These are phyloP conservation scores for Drosophila burlai DNA, from an alignment of 1,140 invertebrate species.

Conservation along the genomic window DNA sequence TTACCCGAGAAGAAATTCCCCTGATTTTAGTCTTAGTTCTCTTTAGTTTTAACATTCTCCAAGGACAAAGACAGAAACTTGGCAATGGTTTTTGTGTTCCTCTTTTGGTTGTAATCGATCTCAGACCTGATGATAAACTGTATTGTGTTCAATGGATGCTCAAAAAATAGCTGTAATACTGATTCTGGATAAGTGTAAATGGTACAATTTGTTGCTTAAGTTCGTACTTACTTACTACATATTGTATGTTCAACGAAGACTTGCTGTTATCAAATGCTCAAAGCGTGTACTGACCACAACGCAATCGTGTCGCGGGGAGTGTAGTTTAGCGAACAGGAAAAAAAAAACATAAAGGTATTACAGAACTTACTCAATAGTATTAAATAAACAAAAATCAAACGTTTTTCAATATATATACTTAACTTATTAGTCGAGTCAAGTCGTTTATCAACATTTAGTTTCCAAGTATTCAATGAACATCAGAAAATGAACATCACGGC, in stretches of 20 bases:
- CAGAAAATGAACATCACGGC: constrained; percentile 58
- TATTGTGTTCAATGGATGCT: constrained; percentile 73
- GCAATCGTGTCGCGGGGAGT: constrained; percentile 37
- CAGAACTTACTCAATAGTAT: constrained; percentile 72
- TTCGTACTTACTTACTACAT: constrained; percentile 16
- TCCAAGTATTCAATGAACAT: constrained; percentile 35
- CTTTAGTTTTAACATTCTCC: neutral
- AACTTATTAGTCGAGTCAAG: constrained; percentile 45
- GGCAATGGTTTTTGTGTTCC: constrained; percentile 39
- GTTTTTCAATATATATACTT: constrained; percentile 54
- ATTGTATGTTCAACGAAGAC: constrained; percentile 60
- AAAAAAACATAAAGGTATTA: constrained; percentile 38
- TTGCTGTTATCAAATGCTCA: constrained; percentile 54
- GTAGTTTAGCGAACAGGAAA: constrained; percentile 34
- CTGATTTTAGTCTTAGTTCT: constrained; percentile 25
- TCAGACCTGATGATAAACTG: constrained; percentile 55
- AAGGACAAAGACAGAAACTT: constrained; percentile 3
- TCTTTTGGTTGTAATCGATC: constrained; percentile 57
- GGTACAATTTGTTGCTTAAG: constrained; percentile 30
- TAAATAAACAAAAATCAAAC: constrained; percentile 64
- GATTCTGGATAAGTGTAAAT: constrained; percentile 40
- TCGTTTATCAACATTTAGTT: constrained; percentile 52
- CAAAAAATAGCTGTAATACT: constrained; percentile 57
- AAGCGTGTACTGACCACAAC: constrained; percentile 60
- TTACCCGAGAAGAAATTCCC: constrained; percentile 1